A percentile compares a stretch with the other conserved stretches of the same genome.
These are phyloP conservation scores for Taenaris catops DNA, from an alignment of 2,888 invertebrate species.

Conservation along the genomic window DNA sequence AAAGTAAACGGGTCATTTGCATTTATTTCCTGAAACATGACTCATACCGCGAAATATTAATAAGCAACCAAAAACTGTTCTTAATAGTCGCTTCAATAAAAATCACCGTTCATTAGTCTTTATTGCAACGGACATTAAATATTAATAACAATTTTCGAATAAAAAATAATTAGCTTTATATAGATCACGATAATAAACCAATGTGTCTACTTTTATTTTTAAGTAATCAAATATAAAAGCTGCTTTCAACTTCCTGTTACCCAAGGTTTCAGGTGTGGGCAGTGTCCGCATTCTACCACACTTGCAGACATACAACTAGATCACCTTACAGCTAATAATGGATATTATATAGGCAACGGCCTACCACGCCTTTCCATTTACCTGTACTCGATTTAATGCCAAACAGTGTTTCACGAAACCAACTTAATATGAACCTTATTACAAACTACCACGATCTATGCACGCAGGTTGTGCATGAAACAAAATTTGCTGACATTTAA, in stretches of 20 bases:
- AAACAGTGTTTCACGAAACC: conserved; percentile 4
- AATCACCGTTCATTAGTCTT: too few relatives aligned
- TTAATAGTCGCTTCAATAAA: too few relatives aligned
- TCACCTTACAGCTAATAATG: conserved; percentile 67
- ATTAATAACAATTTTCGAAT: too few relatives aligned
- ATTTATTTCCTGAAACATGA: too few relatives aligned
- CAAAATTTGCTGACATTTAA: conserved; percentile 22
- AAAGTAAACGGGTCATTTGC: too few relatives aligned
- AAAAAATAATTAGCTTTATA: too few relatives aligned
- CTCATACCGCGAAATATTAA: too few relatives aligned
- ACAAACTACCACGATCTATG: neutral
- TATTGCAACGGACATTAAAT: too few relatives aligned
- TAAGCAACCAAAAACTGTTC: too few relatives aligned
- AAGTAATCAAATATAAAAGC: conserved; percentile 31
- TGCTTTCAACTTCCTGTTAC: conserved; percentile 53
- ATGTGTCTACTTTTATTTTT: conserved; percentile 4
- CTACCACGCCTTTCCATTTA: conserved; percentile 73
- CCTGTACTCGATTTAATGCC: conserved; percentile 24
- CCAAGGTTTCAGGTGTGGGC: conserved; percentile 52
- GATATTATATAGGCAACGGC: conserved; percentile 43
- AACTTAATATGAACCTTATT: conserved; percentile 6
- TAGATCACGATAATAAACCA: too few relatives aligned
- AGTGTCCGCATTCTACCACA: conserved; percentile 69
- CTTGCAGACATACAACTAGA: conserved; percentile 59
- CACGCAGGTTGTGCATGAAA: neutral